These are phyloP conservation scores for Sebastes ruberrimus DNA, from an alignment of 2,797 vertebrate genomes.

Conservation along the genomic window DNA sequence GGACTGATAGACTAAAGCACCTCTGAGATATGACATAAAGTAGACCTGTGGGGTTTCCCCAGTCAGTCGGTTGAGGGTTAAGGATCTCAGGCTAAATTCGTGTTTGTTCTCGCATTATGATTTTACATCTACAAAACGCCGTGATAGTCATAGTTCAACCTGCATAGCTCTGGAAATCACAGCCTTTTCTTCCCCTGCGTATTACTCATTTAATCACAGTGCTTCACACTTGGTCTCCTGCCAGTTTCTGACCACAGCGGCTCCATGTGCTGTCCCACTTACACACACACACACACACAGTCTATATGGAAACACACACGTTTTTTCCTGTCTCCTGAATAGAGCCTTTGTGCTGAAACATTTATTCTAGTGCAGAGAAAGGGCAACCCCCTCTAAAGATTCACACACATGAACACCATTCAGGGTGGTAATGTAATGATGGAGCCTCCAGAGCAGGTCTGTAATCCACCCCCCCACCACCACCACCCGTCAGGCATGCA, in stretches of 20 bases:
- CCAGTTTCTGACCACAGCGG: constrained; percentile 42
- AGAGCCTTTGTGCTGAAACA: constrained; percentile 68
- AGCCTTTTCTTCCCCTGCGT: not conserved
- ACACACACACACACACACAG: constrained; percentile 9
- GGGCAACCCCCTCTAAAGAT: constrained; percentile 21
- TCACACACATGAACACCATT: constrained; percentile 8
- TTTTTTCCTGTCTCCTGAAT: constrained; percentile 66
- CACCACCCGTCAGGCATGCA: constrained; percentile 14
- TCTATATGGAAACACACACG: constrained; percentile 18
- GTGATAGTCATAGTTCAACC: not conserved
- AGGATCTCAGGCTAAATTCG: not conserved
- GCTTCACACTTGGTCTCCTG: constrained; percentile 25
- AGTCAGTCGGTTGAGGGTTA: not conserved
- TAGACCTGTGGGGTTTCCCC: too few relatives aligned
- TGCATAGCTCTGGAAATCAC: not conserved
- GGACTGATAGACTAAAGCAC: too few relatives aligned
- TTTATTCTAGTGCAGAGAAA: constrained; percentile 56
- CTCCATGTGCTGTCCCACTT: constrained; percentile 43
- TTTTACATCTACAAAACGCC: not conserved
- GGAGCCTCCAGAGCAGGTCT: constrained; percentile 57
- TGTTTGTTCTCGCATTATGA: not conserved
- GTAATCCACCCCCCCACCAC: constrained; percentile 53
- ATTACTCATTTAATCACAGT: constrained; percentile 40
- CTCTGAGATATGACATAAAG: too few relatives aligned
- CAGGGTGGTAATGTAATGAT: constrained; percentile 67